These are phyloP conservation scores for Steatornis caripensis DNA, from an alignment of 2,113 vertebrate genomes.

Conservation along the genomic window DNA sequence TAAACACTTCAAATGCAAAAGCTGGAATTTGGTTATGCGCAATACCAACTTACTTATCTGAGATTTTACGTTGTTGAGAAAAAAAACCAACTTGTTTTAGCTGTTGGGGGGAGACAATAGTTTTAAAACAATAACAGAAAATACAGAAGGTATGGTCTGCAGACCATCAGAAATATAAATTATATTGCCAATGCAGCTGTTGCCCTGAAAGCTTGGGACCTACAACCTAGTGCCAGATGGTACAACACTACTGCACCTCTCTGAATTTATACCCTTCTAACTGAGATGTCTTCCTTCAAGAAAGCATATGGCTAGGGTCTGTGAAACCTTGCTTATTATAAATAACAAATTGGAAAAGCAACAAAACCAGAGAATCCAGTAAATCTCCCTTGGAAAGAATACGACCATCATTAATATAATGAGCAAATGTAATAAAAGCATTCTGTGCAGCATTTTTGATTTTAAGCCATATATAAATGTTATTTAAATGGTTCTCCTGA, in stretches of 20 bases:
- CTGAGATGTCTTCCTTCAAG: not conserved
- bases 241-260: not conserved
- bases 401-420: rapidly evolving
- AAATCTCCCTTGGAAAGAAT: not conserved
- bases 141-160: not conserved
- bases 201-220: not conserved
- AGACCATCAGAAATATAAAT: not conserved
- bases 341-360: not conserved
- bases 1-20: not conserved
- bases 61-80: not conserved
- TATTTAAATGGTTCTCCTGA: not conserved
- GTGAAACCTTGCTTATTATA: not conserved
- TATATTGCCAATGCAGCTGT: not conserved
- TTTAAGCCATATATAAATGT: not conserved
- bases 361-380: not conserved
- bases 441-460: not conserved
- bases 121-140: not conserved
- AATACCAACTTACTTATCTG: not conserved
- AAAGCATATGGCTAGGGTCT: not conserved
- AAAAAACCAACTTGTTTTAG: not conserved
- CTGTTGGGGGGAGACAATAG: not conserved
- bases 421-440: not conserved
- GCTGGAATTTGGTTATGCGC: not conserved
- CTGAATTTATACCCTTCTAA: not conserved
- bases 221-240: not conserved